Evolutionary conservation across 2,888 invertebrate genomes (phyloP).

Genomic region (Lasioglossum lativentre): DNA sequence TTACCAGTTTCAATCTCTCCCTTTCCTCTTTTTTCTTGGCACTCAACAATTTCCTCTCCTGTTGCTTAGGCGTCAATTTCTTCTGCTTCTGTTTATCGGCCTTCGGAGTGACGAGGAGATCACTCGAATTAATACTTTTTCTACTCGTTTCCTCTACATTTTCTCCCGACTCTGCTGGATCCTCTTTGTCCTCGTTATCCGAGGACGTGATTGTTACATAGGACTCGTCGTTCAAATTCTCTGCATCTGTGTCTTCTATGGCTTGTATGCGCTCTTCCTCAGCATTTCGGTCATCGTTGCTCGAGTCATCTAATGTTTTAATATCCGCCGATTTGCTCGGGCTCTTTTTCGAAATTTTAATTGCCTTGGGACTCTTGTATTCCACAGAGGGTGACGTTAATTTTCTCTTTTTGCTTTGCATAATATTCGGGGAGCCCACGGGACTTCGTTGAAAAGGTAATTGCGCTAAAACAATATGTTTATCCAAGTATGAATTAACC

Average conservation of each 20-base stretch:
- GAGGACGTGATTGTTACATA: slow-evolving; percentile 58
- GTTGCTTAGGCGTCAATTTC: slow-evolving; percentile 84
- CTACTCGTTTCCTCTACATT: slow-evolving; percentile 23
- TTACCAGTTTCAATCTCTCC: slow-evolving; percentile 85
- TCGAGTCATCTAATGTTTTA: slow-evolving; percentile 14
- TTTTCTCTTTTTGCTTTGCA: slow-evolving; percentile 79
- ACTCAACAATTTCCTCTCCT: slow-evolving; percentile 87
- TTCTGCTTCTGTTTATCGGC: slow-evolving; percentile 54
- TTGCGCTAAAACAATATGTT: slow-evolving; percentile 72
- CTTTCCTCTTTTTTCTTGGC: slow-evolving; percentile 87
- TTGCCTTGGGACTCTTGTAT: slow-evolving; percentile 73
- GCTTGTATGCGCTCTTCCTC: slow-evolving; percentile 8
- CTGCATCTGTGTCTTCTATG: slow-evolving; percentile 24
- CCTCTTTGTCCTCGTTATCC: slow-evolving; percentile 67
- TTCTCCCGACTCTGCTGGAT: slow-evolving; percentile 24
- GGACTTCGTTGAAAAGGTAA: slow-evolving; percentile 79
- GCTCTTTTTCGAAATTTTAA: slow-evolving; percentile 77
- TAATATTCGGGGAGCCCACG: slow-evolving; percentile 64
- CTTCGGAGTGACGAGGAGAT: slow-evolving; percentile 38
- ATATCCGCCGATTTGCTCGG: slow-evolving; percentile 23
- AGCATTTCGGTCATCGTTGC: not conserved
- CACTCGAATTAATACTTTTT: slow-evolving; percentile 36
- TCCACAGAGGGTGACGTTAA: slow-evolving; percentile 71
- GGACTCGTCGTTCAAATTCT: slow-evolving; percentile 11
- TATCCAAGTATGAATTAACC: not conserved